Evolutionary conservation across 2,113 vertebrate genomes (phyloP), one percentile per base, ranked within the genome.

Genomic region (Apteryx mantelli): DNA sequence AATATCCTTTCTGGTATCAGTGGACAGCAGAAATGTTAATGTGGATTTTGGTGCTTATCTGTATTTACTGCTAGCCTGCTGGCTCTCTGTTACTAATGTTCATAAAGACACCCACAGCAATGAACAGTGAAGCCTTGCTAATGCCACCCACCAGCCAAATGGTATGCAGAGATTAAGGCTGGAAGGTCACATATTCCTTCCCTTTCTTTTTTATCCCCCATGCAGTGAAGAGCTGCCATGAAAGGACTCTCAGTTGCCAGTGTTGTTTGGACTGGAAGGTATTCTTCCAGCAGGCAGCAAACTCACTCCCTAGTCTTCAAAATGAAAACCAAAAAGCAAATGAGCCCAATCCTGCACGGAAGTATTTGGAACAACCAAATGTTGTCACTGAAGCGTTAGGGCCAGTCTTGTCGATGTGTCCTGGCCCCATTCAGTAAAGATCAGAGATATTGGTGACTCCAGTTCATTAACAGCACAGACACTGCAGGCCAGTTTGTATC

Each of bases 51-150:
- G 96, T 95, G 95, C 50, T 93, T 92, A 85, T 95, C 97, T 86
- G 91, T 82, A 80, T 88, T 97, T 71, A 71, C 58, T 68, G 12
- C 82, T 93, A 84, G 78, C 66, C 77, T 11, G 60, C 89, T 94
- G 96, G 84, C 80, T 91, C 69, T 90, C 94, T 92, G 96, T 96
- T 91, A 86, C 93, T 91, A 58, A 60, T 34, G 20, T 65, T 92
- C 96, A 95, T 66, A 81, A 97, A 89, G 93, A 93, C 97, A 53
- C 97, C 98, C 96, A 98, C 95, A 82, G 61, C 76, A 75, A 82
- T 60, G 88, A 93, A 58, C 93, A 89, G 75, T 52, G 89, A 63
- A 38, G 60, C 34, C 82, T 71, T 56, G 70, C 96, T 96, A 18
- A 83, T 78, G 69, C 96, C 97, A 82, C 97, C 97, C 97, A 97